Conservation (phyloP, 2,888 invertebrate genomes). For the Hyles lineata region DNA sequence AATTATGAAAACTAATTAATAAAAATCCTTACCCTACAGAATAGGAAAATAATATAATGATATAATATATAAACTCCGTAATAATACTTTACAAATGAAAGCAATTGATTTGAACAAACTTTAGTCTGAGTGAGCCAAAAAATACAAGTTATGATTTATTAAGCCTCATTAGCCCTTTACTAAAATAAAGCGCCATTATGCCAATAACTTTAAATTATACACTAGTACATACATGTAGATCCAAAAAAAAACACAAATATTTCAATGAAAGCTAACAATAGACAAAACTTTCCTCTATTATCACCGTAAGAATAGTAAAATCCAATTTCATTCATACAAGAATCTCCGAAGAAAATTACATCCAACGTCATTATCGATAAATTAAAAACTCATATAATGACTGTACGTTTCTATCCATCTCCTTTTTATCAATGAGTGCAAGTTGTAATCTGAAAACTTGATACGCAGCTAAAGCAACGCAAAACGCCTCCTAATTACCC, state of each 20-base stretch:
- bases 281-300: neutral
- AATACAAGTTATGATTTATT: no score
- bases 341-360: conserved; percentile 27
- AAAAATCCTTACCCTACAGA: no score
- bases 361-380: conserved; percentile 31
- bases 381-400: conserved; percentile 59
- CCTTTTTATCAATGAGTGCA: conserved; percentile 65
- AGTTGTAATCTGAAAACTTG: conserved; percentile 67
- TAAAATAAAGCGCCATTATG: no score
- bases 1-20: no score
- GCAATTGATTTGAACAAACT: no score
- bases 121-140: no score
- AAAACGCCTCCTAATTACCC: conserved; percentile 46
- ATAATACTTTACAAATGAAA: no score
- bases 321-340: neutral
- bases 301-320: neutral
- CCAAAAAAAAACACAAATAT: neutral
- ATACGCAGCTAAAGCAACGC: conserved; percentile 30
- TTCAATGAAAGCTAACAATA: no score
- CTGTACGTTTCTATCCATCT: conserved; percentile 56
- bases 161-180: no score
- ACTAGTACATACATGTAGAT: neutral
- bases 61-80: no score
- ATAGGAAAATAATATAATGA: no score
- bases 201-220: neutral